Base-by-base conservation (phyloP, 2,113 vertebrate genomes). In the Ancistrus triradiatus region DNA sequence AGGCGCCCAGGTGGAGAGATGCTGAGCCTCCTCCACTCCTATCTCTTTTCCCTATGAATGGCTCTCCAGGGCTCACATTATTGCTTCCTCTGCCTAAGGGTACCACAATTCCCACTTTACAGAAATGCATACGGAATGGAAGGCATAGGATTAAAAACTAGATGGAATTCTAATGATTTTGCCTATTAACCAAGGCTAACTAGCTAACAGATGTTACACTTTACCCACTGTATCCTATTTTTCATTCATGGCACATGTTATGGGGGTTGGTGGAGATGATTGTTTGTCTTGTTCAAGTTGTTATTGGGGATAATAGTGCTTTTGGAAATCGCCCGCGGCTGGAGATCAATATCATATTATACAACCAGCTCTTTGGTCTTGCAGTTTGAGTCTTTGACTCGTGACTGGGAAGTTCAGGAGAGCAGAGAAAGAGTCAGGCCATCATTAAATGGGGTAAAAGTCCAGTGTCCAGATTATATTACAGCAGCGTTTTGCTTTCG, bases 41-140 rank as follows among this genome's bases (percentile, higher is more conserved):
- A 43, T 63, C 68, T 69, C 66, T 73, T 63, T 63, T 84, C 79
- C 78, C 77, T 78, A 78, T 79, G 80, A 83, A 86, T 83, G 77
- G 70, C 85, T 90, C 88, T 90, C 87, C 84, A 85, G 88, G 87
- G 87, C 84, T 86, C 82, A 83, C 81, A 86, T 86, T 85, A 86
- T 86, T 83, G 82, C 87, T 85, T 86, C 84, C 83, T 85, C 81
- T 84, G 87, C 88, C 88, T 85, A 78, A 85, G 87, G 88, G 85
- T 55, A 85, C 49, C 63, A 77, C 75, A 77, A 78, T 84, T 82
- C 78, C 81, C 63, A 57, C 61, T 65, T 83, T 84, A 81, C 79
- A 76, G 81, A 84, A 85, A 38, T 60, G 83, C 84, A 86, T 84
- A 79, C 84, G 81, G 83, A 81, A 82, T 79, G 77, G 81, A 83